Base-by-base conservation (phyloP, 2,888 invertebrate species). In the Drosophila atripex region DNA sequence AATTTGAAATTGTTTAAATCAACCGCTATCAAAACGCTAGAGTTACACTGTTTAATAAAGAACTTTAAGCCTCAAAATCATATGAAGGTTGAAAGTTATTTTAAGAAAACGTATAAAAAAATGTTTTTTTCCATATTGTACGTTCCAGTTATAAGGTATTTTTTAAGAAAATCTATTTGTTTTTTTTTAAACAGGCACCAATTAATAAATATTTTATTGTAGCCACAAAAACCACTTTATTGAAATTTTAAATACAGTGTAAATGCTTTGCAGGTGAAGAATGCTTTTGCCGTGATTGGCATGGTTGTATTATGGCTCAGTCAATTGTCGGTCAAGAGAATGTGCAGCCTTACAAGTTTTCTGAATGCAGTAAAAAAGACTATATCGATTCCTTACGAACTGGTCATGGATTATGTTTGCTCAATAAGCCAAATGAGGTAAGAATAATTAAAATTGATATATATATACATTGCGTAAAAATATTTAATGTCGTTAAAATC, bases 301-400 rank as follows among this genome's bases (percentile, higher is more conserved):
- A 98, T 92, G 98, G 98, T 71, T 98, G 98, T 92, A 97, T 98
- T 91, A 98, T 98, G 98, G 96, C 97, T 55, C 97, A 97, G 92
- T 95, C 96, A 75, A 97, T 98, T 89, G 96, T 97, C 46, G 97
- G 97, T 32, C 93, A 95, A 86, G 97, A 97, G 90, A 97, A 97
- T 91, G 96, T 98, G 54, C 97, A 98, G 91, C 98, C 98, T 2
- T 98, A 98, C 93, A 97, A 97, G 93, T 99, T 99, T 93, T 98
- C 98, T 39, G 97, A 97, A 89, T 99, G 99, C 93, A 98, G 98
- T 90, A 94, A 95, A 92, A 94, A 95, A 73, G 97, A 97, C 92
- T 98, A 98, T 92, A 96, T 97, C 91, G 96, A 96, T 88, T 95
- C 96, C 82, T 93, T 99, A 79, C 94, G 96, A 85, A 94, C 95